Evolutionary conservation across 2,797 vertebrate species (phyloP).

Genomic region (Lindbergichthys nudifrons): DNA sequence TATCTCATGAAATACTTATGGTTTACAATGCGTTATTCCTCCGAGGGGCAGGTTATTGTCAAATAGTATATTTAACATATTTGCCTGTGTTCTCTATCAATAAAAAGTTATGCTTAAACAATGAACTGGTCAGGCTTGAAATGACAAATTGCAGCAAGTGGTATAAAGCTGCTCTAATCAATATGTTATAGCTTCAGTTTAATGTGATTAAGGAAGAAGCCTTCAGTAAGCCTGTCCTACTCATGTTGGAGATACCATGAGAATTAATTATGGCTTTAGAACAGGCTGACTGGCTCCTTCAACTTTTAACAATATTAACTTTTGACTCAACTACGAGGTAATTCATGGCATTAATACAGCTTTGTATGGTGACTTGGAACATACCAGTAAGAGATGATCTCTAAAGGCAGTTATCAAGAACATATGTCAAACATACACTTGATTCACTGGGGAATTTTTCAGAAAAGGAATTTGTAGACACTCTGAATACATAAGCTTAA

Average conservation of each 20-base stretch:
- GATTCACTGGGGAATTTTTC: not conserved
- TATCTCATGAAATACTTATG: conserved; percentile 22
- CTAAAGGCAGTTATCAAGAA: not conserved
- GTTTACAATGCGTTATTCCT: conserved; percentile 29
- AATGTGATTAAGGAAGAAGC: not conserved
- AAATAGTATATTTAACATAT: conserved; percentile 23
- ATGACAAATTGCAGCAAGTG: not conserved
- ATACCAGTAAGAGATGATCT: not conserved
- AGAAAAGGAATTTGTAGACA: not conserved
- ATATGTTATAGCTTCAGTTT: not conserved
- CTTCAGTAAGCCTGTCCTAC: not conserved
- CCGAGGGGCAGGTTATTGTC: conserved; percentile 17
- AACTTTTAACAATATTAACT: not conserved
- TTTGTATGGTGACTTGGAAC: not conserved
- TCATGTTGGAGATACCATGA: not conserved
- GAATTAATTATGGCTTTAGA: not conserved
- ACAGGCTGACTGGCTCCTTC: not conserved
- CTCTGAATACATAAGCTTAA: not conserved
- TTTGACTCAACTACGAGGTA: not conserved
- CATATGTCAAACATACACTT: not conserved
- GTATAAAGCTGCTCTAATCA: not conserved
- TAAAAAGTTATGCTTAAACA: conserved; percentile 2
- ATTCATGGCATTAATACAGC: not conserved
- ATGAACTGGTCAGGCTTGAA: not conserved
- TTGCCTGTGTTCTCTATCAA: conserved; percentile 1